Evolutionary conservation across 2,888 invertebrate species (phyloP), one percentile per base, ranked within the genome.

Genomic region (Eristalis tenax): DNA sequence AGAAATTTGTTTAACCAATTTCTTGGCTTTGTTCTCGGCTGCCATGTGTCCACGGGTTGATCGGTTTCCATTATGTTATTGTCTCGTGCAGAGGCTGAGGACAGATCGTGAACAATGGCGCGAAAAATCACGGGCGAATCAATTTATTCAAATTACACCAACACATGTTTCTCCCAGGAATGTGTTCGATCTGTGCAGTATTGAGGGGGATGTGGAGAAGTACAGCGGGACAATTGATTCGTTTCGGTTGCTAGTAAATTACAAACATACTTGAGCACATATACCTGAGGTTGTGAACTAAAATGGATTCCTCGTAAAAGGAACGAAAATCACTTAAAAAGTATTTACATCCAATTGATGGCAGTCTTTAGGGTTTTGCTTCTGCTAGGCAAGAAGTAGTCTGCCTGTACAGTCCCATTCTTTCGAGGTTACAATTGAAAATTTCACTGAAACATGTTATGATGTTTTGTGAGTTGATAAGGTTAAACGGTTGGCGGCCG

Each of bases 1-100:
- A 83, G 83, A 87, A 87, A 87, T 87, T 87, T 87, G 87, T 87
- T 83, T 68, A 83, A 83, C 87, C 87, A 87, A 87, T 87, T 87
- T 83, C 79, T 83, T 83, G 75, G 70, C 87, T 87, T 87, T 87
- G 87, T 87, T 76, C 76, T 87, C 75, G 38, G 71, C 56, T 57
- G 38, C 79, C 61, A 87, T 79, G 68, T 79, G 79, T 76, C 79
- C 61, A 73, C 43, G 78, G 26, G 74, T 75, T 83, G 87, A 80
- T 80, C 83, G 76, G 75, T 71, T 73, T 80, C 87, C 79, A 83
- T 76, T 76, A 79, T 87, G 63, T 79, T 79, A 87, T 87, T 83
- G 83, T 87, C 59, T 87, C 68, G 71, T 65, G 71, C 79, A 83
- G 38, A 75, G 70, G 66, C 43, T 57, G 18, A 35, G 56, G 32